A percentile compares a stretch with the other conserved stretches of the same genome.
These are phyloP conservation scores for Mergus octosetaceus DNA, from an alignment of 2,797 vertebrate genomes.

Conservation along the genomic window DNA sequence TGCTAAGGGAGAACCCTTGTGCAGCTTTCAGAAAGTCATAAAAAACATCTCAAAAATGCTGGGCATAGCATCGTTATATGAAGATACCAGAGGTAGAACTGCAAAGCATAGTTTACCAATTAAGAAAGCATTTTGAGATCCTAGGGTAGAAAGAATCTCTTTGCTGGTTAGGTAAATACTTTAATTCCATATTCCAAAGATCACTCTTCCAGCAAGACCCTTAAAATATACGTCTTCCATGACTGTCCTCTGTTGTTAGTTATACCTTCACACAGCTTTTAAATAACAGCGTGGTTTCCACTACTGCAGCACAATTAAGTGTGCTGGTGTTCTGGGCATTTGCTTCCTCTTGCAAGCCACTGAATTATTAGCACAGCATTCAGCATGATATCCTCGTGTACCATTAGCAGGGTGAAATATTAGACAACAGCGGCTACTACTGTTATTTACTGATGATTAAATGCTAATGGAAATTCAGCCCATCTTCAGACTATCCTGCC, in stretches of 20 bases:
- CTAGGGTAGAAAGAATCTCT: neutral
- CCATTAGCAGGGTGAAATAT: constrained; percentile 3
- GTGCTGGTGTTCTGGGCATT: neutral
- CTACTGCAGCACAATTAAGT: neutral
- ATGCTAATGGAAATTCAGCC: neutral
- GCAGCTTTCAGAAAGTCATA: neutral
- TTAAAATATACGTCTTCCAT: neutral
- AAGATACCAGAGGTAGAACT: neutral
- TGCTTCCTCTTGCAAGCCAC: neutral
- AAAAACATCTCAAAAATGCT: neutral
- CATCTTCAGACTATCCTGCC: neutral
- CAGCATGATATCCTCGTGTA: neutral
- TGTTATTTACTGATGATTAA: constrained; percentile 19
- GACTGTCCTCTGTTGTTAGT: neutral
- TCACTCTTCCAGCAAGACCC: neutral
- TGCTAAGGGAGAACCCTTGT: neutral
- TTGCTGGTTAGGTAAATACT: neutral
- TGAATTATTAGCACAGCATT: neutral
- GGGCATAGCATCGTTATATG: neutral
- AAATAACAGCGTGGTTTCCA: neutral
- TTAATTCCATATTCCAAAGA: neutral
- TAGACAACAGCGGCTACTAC: neutral
- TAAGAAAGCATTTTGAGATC: neutral
- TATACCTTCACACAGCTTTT: neutral
- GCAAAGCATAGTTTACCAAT: neutral